Evolutionary conservation across 1,140 invertebrate species (phyloP), one percentile per base, ranked within the genome.

Genomic region (Bombus huntii): DNA sequence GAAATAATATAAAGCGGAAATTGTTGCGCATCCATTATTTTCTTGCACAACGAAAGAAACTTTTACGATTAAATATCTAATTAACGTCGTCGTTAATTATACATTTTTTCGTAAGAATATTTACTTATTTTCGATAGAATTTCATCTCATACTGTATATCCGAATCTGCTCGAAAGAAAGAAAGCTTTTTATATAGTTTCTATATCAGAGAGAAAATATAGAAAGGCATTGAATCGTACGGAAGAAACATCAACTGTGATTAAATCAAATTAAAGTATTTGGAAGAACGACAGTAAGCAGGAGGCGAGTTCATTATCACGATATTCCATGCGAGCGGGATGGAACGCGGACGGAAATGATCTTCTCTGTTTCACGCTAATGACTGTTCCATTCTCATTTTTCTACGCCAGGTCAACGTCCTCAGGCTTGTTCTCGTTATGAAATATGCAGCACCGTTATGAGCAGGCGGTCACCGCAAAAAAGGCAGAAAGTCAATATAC

Each of bases 301-400:
- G 25, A 22, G 31, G 28, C 2, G 6, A 2, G 34, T 57, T 89
- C 79, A 73, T 78, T 68, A 71, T 70, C 44, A 15, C 37, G 62
- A 70, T 73, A 83, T 72, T 66, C 31, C 13, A 9, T 39, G 70
- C 15, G 66, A 83, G 71, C 53, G 57, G 31, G 18, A 72, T 2
- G 18, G 22, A 81, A 66, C 76, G 62, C 28, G 28, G 65, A 12
- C n/a, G 68, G 86, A 88, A 86, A 89, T 89, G 78, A 89, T 89
- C 74, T 88, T 47, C 78, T 81, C 47, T 78, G 89, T 72, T 57
- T 75, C 76, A 66, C 42, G 77, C 73, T 90, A 90, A 90, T 84
- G 88, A 89, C 66, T 86, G 53, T 18, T 62, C 68, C 65, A 89
- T 83, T 90, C 88, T 68, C 85, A 89, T 87, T 76, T 81, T 89